Evolutionary conservation across 2,113 vertebrate species (phyloP), one percentile per base, ranked within the genome.

Genomic region (Origma solitaria): DNA sequence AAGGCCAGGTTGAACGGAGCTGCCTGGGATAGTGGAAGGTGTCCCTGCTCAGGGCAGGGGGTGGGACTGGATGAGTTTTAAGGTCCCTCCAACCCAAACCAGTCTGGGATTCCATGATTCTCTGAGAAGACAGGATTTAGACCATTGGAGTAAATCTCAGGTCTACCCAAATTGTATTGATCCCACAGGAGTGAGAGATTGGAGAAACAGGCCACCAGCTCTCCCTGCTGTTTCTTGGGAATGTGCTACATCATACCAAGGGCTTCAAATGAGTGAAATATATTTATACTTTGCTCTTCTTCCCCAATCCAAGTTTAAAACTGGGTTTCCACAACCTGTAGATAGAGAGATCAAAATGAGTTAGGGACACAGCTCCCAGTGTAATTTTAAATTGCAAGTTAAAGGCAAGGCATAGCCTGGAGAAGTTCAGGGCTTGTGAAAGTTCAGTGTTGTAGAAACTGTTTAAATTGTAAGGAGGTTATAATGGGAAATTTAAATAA

Each of bases 1-100:
- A 54, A 37, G 12, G 25, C 1, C 42, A 49, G 65, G 40, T 0
- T 68, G 61, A 54, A 25, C 0, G 0, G 15, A 19, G 28, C 23
- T 22, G 0, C n/a, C 37, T 60, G 61, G 40, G 54, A 3, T 0
- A 6, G 40, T 35, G 70, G 24, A 1, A 61, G 17, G 7, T n/a
- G 54, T 40, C 65, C 30, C 49, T 62, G n/a, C 15, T 28, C n/a
- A 14, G 12, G 49, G 65, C 24, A 54, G 21, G 47, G 14, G 7
- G 9, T 54, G 6, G 30, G 0, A 76, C 4, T 12, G 31, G 40
- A 35, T 35, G 53, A 7, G 30, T 1, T 82, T 69, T 54, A 33
- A 33, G 7, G 9, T 37, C 40, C 31, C 35, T 76, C 62, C 79
- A 69, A 69, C 30, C 30, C 87, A 49, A 61, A 19, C 7, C 31